phyloP scores from a whole-genome alignment of 1,140 invertebrate genomes.

The Dolichoris vasculosae region DNA sequence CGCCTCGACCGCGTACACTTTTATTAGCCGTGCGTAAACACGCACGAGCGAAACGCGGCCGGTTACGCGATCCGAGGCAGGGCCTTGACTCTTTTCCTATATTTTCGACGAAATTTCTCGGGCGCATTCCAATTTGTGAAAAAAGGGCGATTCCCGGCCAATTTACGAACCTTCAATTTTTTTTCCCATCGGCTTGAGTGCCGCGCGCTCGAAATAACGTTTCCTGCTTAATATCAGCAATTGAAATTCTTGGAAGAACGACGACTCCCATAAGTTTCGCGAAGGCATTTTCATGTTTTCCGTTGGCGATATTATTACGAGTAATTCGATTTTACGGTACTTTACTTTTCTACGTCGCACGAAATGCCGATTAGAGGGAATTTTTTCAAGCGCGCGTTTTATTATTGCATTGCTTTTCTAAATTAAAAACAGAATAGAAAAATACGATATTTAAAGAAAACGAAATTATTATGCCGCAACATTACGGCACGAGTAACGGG shows the following conservation, averaged over 20 bases:
- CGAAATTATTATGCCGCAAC: neutral
- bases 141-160: neutral
- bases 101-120: conserved; percentile 7
- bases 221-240: neutral
- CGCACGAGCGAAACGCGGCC: neutral
- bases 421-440: neutral
- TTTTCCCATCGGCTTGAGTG: neutral
- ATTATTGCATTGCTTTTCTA: neutral
- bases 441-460: neutral
- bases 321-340: too few relatives aligned
- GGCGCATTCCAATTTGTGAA: neutral
- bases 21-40: neutral
- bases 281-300: neutral
- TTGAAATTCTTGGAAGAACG: neutral
- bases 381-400: too few relatives aligned
- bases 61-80: too few relatives aligned
- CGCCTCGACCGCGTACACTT: neutral
- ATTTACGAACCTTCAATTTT: neutral
- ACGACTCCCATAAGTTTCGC: neutral
- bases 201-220: neutral
- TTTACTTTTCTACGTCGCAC: neutral
- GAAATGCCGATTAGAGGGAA: too few relatives aligned
- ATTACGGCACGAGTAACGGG: neutral
- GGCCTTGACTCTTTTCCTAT: conserved; percentile 34
- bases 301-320: too few relatives aligned